Conservation (phyloP, 1,140 invertebrate genomes). For the Delia radicum region DNA sequence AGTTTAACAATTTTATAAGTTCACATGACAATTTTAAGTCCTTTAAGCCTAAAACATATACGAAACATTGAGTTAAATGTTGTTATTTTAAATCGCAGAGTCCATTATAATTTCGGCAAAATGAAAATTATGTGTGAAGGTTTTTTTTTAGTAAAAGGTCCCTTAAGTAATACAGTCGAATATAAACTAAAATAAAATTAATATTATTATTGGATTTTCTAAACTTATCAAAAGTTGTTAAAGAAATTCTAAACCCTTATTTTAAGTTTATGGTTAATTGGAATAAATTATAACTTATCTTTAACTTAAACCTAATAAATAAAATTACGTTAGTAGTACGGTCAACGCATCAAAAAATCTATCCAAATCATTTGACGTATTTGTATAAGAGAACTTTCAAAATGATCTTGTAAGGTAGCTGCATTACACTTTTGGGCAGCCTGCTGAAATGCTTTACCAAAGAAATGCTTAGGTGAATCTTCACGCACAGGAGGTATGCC, state of each 20-base stretch:
- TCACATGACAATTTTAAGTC: background rate
- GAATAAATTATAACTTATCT: background rate
- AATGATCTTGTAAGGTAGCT: conserved; percentile 72
- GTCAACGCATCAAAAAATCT: conserved; percentile 84
- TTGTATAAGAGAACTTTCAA: conserved; percentile 75
- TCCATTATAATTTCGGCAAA: background rate
- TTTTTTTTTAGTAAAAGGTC: background rate
- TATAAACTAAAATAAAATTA: background rate
- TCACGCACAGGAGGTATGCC: conserved; percentile 85
- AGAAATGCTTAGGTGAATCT: conserved; percentile 82
- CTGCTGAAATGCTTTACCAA: conserved; percentile 92
- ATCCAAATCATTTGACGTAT: conserved; percentile 73
- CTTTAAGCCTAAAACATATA: background rate
- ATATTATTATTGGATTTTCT: background rate
- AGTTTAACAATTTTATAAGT: background rate
- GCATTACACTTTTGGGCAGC: conserved; percentile 77
- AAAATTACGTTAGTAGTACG: conserved; percentile 59
- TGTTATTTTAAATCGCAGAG: background rate
- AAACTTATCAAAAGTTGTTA: background rate
- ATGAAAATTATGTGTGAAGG: background rate
- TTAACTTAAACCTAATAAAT: conserved; percentile 6
- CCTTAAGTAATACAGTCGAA: background rate
- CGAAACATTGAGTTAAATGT: background rate
- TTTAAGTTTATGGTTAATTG: background rate
- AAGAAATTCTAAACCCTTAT: background rate